A percentile compares a stretch with the other conserved stretches of the same genome.
Evolutionary conservation across 2,113 vertebrate genomes (phyloP).

Genomic region (Dipodomys merriami): DNA sequence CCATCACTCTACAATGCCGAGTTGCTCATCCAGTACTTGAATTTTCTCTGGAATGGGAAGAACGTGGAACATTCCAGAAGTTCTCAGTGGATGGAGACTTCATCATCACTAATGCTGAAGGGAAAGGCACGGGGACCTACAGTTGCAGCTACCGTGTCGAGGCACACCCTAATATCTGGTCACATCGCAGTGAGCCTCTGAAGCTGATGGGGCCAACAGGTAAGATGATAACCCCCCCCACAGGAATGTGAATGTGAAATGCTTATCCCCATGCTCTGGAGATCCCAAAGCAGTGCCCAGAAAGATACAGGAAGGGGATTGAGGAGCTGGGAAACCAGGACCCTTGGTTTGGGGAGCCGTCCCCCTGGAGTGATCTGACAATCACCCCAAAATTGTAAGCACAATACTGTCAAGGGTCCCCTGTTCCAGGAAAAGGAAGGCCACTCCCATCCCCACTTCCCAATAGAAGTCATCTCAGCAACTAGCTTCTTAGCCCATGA

Average conservation of each 20-base stretch:
- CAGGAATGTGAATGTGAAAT: not conserved
- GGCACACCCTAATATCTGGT: conserved; percentile 52
- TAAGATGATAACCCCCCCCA: conserved; percentile 53
- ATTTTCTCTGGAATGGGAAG: conserved; percentile 71
- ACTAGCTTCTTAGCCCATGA: not conserved
- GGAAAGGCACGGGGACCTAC: conserved; percentile 65
- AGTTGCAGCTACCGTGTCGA: conserved; percentile 59
- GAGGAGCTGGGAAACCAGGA: not conserved
- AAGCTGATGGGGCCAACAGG: conserved; percentile 68
- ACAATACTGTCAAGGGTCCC: not conserved
- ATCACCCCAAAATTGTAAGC: not conserved
- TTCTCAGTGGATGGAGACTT: conserved; percentile 68
- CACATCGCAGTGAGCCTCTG: conserved; percentile 56
- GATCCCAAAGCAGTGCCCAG: conserved; percentile 4
- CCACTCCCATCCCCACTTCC: not conserved
- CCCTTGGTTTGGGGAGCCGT: not conserved
- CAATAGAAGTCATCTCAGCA: not conserved
- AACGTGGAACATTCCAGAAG: conserved; percentile 55
- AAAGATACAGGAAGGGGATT: not conserved
- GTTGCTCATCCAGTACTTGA: conserved; percentile 59
- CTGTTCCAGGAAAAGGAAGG: not conserved
- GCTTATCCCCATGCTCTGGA: not conserved
- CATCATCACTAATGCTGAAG: conserved; percentile 58
- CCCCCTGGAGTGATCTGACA: not conserved
- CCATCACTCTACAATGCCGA: conserved; percentile 53